These are phyloP conservation scores for Ectemnius cavifrons DNA, from an alignment of 2,888 invertebrate species.

Conservation along the genomic window DNA sequence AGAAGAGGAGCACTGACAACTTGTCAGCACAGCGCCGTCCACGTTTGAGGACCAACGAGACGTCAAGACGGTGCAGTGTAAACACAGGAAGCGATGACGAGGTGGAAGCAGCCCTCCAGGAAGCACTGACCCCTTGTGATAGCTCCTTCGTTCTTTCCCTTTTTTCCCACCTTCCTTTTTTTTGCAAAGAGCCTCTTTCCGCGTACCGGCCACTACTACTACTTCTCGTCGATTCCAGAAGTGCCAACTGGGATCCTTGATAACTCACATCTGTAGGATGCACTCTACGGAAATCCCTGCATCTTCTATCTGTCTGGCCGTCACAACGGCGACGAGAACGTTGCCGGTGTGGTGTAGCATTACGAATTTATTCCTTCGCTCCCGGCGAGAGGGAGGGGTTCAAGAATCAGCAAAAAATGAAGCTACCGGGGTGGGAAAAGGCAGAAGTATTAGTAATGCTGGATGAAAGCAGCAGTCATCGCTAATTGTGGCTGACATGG, in stretches of 20 bases:
- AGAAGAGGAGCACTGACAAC: slow-evolving; percentile 66
- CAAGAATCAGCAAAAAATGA: background rate
- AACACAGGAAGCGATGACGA: slow-evolving; percentile 65
- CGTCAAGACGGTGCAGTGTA: slow-evolving; percentile 60
- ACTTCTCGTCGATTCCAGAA: background rate
- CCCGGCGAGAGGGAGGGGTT: slow-evolving; percentile 4
- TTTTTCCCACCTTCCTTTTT: slow-evolving; percentile 1
- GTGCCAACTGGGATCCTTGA: slow-evolving; percentile 19
- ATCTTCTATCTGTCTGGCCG: background rate
- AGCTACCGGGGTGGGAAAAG: background rate
- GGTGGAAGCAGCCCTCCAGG: slow-evolving; percentile 59
- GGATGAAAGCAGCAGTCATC: slow-evolving; percentile 17
- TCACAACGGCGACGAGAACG: no score
- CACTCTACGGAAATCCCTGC: background rate
- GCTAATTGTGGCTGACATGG: slow-evolving; percentile 53
- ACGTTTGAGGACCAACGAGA: slow-evolving; percentile 60
- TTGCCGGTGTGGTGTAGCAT: slow-evolving; percentile 3
- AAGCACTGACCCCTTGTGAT: slow-evolving; percentile 60
- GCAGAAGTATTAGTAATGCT: slow-evolving; percentile 10
- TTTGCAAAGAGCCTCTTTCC: background rate
- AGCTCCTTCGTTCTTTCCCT: slow-evolving; percentile 26
- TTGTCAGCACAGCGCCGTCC: slow-evolving; percentile 65
- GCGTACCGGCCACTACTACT: background rate
- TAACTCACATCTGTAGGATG: slow-evolving; percentile 35
- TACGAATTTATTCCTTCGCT: slow-evolving; percentile 40